Evolutionary conservation across 2,797 vertebrate species (phyloP).

Genomic region (Urocyon cinereoargenteus): DNA sequence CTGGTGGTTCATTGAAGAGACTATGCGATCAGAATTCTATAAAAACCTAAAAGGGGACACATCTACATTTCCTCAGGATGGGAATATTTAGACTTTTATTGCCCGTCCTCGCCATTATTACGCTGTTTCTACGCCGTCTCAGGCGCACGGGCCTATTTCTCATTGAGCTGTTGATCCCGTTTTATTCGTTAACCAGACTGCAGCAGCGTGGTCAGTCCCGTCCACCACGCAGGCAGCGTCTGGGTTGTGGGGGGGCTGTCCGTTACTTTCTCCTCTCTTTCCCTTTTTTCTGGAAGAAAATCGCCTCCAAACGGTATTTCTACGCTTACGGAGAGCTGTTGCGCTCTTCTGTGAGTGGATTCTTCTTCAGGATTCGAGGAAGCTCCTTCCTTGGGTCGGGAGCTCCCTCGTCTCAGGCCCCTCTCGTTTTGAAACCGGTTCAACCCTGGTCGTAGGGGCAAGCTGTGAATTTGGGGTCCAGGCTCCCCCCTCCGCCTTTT

Average conservation of each 20-base stretch:
- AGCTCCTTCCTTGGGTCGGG: background rate
- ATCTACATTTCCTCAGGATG: background rate
- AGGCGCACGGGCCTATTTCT: constrained; percentile 38
- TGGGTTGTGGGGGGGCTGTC: constrained; percentile 41
- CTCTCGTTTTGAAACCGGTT: background rate
- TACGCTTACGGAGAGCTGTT: background rate
- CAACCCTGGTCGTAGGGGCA: background rate
- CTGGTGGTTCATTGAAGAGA: background rate
- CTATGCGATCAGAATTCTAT: background rate
- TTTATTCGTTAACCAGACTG: constrained; percentile 63
- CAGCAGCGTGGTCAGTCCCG: background rate
- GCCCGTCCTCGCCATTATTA: background rate
- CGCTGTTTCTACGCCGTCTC: constrained; percentile 48
- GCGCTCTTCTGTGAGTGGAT: background rate
- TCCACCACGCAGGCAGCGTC: background rate
- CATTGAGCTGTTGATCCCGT: constrained; percentile 54
- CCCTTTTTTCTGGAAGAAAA: constrained; percentile 32
- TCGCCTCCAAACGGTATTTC: constrained; percentile 45
- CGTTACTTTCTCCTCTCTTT: background rate
- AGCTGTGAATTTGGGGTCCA: background rate
- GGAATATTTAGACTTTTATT: constrained; percentile 9
- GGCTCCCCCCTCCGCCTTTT: background rate
- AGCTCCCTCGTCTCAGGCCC: background rate
- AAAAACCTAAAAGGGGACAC: background rate
- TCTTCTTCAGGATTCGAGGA: constrained; percentile 2